Evolutionary conservation across 2,888 invertebrate species (phyloP).

Genomic region (Gastrophysa polygoni): DNA sequence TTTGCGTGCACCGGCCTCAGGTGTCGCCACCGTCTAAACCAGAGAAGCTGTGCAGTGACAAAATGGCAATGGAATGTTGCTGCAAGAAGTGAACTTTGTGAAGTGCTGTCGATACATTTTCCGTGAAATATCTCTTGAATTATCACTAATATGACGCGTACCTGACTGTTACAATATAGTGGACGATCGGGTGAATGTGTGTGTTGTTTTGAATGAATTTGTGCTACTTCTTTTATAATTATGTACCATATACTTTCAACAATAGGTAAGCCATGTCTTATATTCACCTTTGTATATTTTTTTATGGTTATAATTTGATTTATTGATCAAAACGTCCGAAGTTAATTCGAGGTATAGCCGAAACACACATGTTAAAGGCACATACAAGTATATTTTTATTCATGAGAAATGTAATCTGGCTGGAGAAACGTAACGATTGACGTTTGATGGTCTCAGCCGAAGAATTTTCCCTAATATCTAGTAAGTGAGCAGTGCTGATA

Average conservation of each 20-base stretch:
- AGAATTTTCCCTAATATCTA: no score
- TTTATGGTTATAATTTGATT: conserved; percentile 51
- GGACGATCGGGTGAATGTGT: conserved; percentile 43
- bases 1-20: conserved; percentile 35
- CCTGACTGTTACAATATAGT: conserved; percentile 45
- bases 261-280: conserved; percentile 60
- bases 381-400: conserved; percentile 24
- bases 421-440: not conserved
- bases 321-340: conserved; percentile 33
- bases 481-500: no score
- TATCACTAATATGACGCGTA: conserved; percentile 48
- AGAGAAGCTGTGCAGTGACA: conserved; percentile 54
- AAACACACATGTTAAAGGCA: no score
- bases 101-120: conserved; percentile 54
- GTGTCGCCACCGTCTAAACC: conserved; percentile 37
- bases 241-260: conserved; percentile 57
- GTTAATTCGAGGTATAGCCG: not conserved
- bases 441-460: not conserved
- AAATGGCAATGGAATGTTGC: conserved; percentile 61
- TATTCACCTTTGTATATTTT: conserved; percentile 56
- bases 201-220: conserved; percentile 45
- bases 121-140: conserved; percentile 44
- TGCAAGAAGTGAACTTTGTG: conserved; percentile 53
- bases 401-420: conserved; percentile 12
- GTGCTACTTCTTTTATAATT: conserved; percentile 53